Base-by-base conservation (phyloP, 2,113 vertebrate species). In the Lutjanus erythropterus region DNA sequence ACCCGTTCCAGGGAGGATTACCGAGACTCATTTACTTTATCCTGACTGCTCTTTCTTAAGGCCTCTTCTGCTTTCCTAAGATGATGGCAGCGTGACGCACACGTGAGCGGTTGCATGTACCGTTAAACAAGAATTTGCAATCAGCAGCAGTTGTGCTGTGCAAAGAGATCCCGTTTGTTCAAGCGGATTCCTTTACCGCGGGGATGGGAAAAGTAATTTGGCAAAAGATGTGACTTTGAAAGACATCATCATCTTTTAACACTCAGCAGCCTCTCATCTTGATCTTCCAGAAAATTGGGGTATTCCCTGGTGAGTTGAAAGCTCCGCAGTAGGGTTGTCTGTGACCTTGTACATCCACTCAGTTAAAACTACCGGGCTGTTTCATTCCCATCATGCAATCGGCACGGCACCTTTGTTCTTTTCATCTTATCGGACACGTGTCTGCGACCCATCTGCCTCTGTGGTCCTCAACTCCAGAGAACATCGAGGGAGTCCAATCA, bases 11-110 rank as follows among this genome's bases (percentile, higher is more conserved):
- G 70, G 10, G 78, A 87, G 88, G 90, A 92, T 92, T 92, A 89
- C 31, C 11, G 11, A 81, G 84, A 90, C 89, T 87, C 82, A 88
- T 91, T 91, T 81, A 90, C 81, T 90, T 90, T 19, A 86, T 71
- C 78, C 79, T 29, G 74, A 82, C 87, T 67, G 83, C 78, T 75
- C 62, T 80, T 62, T 79, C 78, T 85, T 81, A 90, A 88, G 70
- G 47, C 79, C 62, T 64, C 49, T 21, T 16, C 44, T 80, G 33
- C 80, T 82, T 77, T 66, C 42, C 47, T 84, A 75, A 84, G 47
- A 78, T 9, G 78, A 83, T 46, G 88, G 81, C 81, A 66, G 72
- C 15, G 4, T 66, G 59, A 71, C 8, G 14, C 42, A 55, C 83
- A 78, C 50, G 71, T 75, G 79, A 83, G 35, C 16, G 65, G 71